A percentile compares a stretch with the other conserved stretches of the same genome.
phyloP scores from a whole-genome alignment of 2,888 invertebrate species.

The Cheilosia vulpina region DNA sequence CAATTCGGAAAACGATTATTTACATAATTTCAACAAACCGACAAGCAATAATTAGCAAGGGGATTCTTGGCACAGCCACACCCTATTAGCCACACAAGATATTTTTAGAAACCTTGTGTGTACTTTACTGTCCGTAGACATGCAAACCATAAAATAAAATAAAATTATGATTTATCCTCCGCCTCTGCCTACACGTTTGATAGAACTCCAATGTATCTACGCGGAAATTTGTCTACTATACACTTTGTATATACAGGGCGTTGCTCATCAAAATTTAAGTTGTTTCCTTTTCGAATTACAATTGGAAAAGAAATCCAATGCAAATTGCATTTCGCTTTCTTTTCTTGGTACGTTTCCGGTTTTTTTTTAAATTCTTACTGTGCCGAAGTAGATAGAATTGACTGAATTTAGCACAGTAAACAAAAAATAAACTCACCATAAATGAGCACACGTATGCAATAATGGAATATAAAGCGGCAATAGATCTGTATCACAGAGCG shows the following conservation, averaged over 20 bases:
- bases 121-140: not conserved
- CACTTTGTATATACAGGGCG: not conserved
- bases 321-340: not conserved
- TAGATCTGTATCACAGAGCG: constrained; percentile 89
- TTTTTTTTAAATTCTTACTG: not conserved
- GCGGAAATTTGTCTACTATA: not conserved
- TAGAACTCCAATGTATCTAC: not conserved
- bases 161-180: constrained; percentile 23
- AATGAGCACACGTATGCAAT: constrained; percentile 87
- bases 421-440: constrained; percentile 84
- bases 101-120: constrained; percentile 15
- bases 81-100: not conserved
- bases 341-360: not conserved
- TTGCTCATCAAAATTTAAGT: constrained; percentile 8
- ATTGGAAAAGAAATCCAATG: not conserved
- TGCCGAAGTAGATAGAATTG: not conserved
- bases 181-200: not conserved
- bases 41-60: not conserved
- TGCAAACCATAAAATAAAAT: constrained; percentile 15
- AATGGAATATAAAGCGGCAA: constrained; percentile 88
- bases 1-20: not conserved
- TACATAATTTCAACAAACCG: not conserved
- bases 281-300: not conserved
- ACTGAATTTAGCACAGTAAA: not conserved
- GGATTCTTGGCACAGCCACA: not conserved